Base-by-base conservation (phyloP, 2,888 invertebrate genomes). In the Tenthredo mesomela region DNA sequence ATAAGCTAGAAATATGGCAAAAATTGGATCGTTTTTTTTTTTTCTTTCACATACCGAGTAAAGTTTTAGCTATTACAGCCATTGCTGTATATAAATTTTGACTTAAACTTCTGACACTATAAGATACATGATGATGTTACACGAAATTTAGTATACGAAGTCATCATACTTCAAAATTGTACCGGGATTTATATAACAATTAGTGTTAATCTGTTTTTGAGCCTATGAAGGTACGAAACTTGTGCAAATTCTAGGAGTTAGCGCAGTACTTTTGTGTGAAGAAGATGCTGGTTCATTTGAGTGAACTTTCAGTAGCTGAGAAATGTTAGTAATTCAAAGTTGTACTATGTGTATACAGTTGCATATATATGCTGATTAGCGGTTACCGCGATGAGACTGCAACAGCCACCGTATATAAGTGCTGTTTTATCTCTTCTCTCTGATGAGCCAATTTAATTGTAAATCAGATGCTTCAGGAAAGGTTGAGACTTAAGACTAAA, bases 341-440 rank as follows among this genome's bases (percentile, higher is more conserved):
- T 67, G 15, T 67, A n/a, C n/a, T n/a, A 18, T 33, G 15, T 67
- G 33, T 67, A 12, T 33, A 33, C 2, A 29, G 7, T 33, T 33
- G 67, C 67, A 4, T 4, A 33, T 33, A 37, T 37, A 67, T 33
- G 33, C 33, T 33, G 18, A 67, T 33, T 33, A 67, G 25, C 67
- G 67, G 33, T 18, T 67, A 0, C 33, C 33, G 18, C 1, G 18
- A 67, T 67, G 67, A 67, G 33, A 15, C 15, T 67, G 67, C 67
- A 47, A 1, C 47, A 67, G 33, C 25, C 61, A 29, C 25, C 25
- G 12, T 4, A 21, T n/a, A n/a, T n/a, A 25, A 61, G 25, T 25
- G 61, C 67, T 67, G 67, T 33, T 67, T 33, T 33, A 67, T 29
- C 67, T 65, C n/a, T 65, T 65, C 12, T 29, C 65, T 67, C 15